Conservation (phyloP, 2,113 vertebrate species). For the Atractosteus spatula region DNA sequence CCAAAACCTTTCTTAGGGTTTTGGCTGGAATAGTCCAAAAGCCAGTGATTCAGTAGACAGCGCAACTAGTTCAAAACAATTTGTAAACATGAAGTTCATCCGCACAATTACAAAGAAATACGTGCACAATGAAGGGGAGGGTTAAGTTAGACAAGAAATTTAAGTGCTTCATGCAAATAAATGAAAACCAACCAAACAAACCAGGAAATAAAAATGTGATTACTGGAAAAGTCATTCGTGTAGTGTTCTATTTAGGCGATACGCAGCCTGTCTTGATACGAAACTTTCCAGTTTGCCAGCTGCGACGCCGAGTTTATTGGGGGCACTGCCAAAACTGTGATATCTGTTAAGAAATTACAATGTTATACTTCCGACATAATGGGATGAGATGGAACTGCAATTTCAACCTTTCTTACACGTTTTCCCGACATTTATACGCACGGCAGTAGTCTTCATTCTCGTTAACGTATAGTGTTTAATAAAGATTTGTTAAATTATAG, state of each 20-base stretch:
- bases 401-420: background rate
- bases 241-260: slow-evolving; percentile 46
- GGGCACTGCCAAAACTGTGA: slow-evolving; percentile 46
- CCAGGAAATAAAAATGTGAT: slow-evolving; percentile 32
- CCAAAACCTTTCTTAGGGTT: slow-evolving; percentile 53
- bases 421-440: background rate
- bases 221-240: slow-evolving; percentile 29
- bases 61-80: slow-evolving; percentile 31
- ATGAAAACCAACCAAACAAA: slow-evolving; percentile 16
- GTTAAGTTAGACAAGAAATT: slow-evolving; percentile 42
- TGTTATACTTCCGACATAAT: slow-evolving; percentile 38
- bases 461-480: slow-evolving; percentile 23
- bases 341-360: slow-evolving; percentile 47
- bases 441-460: too few relatives aligned
- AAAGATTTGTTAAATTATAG: slow-evolving; percentile 44
- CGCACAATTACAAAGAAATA: slow-evolving; percentile 40
- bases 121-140: slow-evolving; percentile 37
- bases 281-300: slow-evolving; percentile 53
- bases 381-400: slow-evolving; percentile 31
- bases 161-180: slow-evolving; percentile 70
- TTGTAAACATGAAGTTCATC: slow-evolving; percentile 57
- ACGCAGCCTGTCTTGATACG: slow-evolving; percentile 38
- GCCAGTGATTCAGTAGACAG: slow-evolving; percentile 48
- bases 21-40: slow-evolving; percentile 47
- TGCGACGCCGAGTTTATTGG: slow-evolving; percentile 40